These are phyloP conservation scores for Tragelaphus scriptus DNA, from an alignment of 2,113 vertebrate species.

Conservation along the genomic window DNA sequence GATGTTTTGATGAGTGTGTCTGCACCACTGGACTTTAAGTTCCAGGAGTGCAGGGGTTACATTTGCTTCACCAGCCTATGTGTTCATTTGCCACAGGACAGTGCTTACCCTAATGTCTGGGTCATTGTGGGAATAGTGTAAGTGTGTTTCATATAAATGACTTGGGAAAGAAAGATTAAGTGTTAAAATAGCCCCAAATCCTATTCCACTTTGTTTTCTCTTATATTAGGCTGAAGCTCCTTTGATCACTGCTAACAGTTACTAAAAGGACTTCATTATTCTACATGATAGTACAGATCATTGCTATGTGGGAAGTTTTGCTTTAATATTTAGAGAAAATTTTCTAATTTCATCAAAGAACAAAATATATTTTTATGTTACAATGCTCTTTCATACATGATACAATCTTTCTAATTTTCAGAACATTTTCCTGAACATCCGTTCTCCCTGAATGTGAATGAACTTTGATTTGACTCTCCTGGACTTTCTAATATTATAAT, in stretches of 20 bases:
- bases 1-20: not conserved
- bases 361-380: not conserved
- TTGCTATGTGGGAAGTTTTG: not conserved
- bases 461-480: not conserved
- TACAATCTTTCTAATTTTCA: not conserved
- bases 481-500: not conserved
- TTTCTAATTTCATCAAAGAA: not conserved
- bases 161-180: not conserved
- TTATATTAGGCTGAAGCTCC: not conserved
- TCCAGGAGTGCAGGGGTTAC: not conserved
- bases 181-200: not conserved
- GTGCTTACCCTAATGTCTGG: not conserved
- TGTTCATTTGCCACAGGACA: not conserved
- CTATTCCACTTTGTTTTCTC: not conserved
- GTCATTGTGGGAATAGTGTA: not conserved
- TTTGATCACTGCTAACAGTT: not conserved
- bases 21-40: not conserved
- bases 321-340: not conserved
- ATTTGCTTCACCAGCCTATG: not conserved
- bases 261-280: not conserved
- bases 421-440: not conserved
- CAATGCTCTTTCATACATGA: not conserved
- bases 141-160: not conserved
- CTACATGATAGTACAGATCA: not conserved
- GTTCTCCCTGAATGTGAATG: not conserved